Evolutionary conservation across 1,140 invertebrate species (phyloP), one percentile per base, ranked within the genome.

Genomic region (Vanessa atalanta): DNA sequence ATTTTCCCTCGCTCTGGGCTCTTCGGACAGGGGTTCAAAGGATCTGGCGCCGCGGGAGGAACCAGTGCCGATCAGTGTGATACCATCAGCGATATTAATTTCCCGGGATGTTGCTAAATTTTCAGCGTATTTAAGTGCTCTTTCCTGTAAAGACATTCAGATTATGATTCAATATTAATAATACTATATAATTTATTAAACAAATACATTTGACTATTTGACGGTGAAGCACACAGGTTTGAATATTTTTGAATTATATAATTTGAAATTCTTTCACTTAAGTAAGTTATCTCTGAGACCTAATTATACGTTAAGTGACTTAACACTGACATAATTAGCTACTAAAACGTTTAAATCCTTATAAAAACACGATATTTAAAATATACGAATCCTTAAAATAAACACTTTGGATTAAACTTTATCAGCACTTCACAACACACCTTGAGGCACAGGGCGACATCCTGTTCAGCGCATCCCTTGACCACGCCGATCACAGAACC

Each of bases 381-480:
- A 43, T 43, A 43, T 9, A 43, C 37, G 37, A 43, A 43, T 9
- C 37, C 9, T 43, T 43, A 9, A 43, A 43, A 43, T 43, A 11
- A 43, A 43, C 37, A 43, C 37, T 43, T 43, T 1, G 37, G 6
- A 23, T 47, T 47, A 69, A 60, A 48, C 66, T 37, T 31, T 43
- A 37, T 66, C 14, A 64, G 37, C 68, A 78, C 63, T 68, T 66
- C 67, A 73, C 68, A 65, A 72, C 66, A 91, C 88, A 92, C 95
- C 94, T 97, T 97, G 71, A 97, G 90, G 82, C 96, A 97, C 83
- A 96, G 93, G 47, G 95, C 92, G 75, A 97, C 88, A 72, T 96
- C 95, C 75, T 95, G 93, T 66, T 96, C 95, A 37, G 94, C 94
- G 83, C 96, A 96, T 69, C 94, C 94, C 87, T 95, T 94, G 70